Evolutionary conservation across 2,888 invertebrate genomes (phyloP).

Genomic region (Aphelenchoides bicaudatus): DNA sequence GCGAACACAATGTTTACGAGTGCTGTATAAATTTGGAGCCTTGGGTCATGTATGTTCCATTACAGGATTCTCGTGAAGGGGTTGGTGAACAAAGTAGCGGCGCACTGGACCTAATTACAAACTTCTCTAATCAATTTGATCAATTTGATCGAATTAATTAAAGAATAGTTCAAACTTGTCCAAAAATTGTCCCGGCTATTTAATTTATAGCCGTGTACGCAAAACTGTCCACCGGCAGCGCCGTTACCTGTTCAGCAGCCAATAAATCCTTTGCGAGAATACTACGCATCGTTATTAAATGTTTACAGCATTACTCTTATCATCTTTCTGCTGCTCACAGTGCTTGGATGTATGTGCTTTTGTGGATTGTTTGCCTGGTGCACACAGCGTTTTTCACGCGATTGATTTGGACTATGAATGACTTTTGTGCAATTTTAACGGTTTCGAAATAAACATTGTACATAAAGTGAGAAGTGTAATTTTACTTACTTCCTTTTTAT

Average conservation of each 20-base stretch:
- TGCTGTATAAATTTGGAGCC: conserved; percentile 23
- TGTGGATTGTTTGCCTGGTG: conserved; percentile 21
- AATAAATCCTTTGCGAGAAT: neutral
- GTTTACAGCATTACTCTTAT: conserved; percentile 18
- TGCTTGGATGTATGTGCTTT: conserved; percentile 21
- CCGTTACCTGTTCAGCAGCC: neutral
- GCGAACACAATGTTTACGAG: conserved; percentile 22
- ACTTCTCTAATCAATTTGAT: too few species aligned
- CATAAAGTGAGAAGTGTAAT: too few species aligned
- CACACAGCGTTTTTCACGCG: conserved; percentile 5
- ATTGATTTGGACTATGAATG: too few species aligned
- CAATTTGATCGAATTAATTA: too few species aligned
- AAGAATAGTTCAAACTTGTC: too few species aligned
- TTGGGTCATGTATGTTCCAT: conserved; percentile 23
- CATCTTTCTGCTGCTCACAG: conserved; percentile 19
- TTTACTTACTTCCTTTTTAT: too few species aligned
- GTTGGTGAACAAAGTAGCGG: too few species aligned
- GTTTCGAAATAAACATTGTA: too few species aligned
- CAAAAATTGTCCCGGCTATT: too few species aligned
- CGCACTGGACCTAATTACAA: too few species aligned
- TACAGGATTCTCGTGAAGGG: neutral
- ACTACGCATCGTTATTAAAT: neutral
- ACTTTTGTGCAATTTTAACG: too few species aligned
- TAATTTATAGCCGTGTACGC: too few species aligned
- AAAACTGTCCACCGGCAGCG: neutral